Base-by-base conservation (phyloP, 2,113 vertebrate genomes). In the Cyphomyrus plagiostoma region DNA sequence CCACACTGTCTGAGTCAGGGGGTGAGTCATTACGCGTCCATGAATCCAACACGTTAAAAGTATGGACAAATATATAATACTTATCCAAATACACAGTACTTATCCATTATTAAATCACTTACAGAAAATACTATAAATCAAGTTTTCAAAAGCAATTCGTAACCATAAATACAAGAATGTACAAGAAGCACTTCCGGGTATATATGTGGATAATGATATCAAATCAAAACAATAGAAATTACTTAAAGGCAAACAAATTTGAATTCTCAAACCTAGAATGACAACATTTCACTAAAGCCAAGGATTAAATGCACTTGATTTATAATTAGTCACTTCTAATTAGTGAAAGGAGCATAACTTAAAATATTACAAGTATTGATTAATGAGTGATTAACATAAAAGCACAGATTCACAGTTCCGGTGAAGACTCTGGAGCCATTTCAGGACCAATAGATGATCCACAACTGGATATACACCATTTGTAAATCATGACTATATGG, bases 101-200 rank as follows among this genome's bases (percentile, higher is more conserved):
- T 50, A 35, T 53, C 23, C 48, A 87, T 56, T 87, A 35, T 86
- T 86, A 49, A 86, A 86, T 80, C 46, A 86, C 83, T 49, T 50
- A 48, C 48, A 50, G 21, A 50, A 86, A 26, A 86, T 49, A 86
- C n/a, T 86, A 86, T 26, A 30, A 8, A 39, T 26, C 13, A 80
- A 42, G 74, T 39, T 80, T 42, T 80, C 74, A 19, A 35, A 80
- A 80, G 35, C 17, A 80, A 80, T 42, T 17, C 3, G 1, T 39
- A 39, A 17, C 3, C 66, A 74, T 77, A 19, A 13, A 77, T 39
- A 77, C n/a, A 77, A 13, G 70, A 35, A 74, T 30, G 30, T 6
- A 35, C 3, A 74, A 42, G 35, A 17, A 80, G 35, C 2, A 11
- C 62, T 70, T 70, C 23, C 2, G 56, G 56, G 23, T 62, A n/a